Percentiles rank a stretch among this genome's conserved stretches.
Evolutionary conservation across 2,888 invertebrate species (phyloP).

Genomic region (Ophion slaviceki): DNA sequence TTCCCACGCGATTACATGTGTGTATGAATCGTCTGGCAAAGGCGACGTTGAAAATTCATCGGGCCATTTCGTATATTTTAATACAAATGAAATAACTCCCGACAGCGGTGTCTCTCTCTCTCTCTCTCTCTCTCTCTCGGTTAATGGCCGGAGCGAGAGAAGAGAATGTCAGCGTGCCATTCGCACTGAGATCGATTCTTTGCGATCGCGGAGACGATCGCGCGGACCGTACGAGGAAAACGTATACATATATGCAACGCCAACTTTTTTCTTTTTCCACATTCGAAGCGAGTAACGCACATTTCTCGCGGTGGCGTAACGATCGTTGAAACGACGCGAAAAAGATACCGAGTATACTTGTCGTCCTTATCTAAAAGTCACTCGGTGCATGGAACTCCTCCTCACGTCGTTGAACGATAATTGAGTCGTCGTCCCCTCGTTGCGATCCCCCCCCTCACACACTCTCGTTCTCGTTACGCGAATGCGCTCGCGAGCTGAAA

Average conservation of each 20-base stretch:
- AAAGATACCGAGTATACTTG: conserved; percentile 36
- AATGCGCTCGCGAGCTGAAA: conserved; percentile 48
- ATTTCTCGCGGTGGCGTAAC: conserved; percentile 40
- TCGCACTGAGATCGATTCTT: conserved; percentile 51
- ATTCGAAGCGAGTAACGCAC: conserved; percentile 41
- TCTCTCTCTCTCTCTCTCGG: background rate
- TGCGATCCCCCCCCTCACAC: conserved; percentile 1
- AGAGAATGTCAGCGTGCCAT: conserved; percentile 43
- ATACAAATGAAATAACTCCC: conserved; percentile 54
- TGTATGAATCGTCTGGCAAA: conserved; percentile 17
- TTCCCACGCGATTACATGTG: conserved; percentile 37
- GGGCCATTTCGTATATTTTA: conserved; percentile 61
- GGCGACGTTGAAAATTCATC: conserved; percentile 15
- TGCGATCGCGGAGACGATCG: background rate
- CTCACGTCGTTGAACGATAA: conserved; percentile 58
- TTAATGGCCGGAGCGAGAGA: conserved; percentile 47
- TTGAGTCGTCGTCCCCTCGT: conserved; percentile 58
- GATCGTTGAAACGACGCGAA: conserved; percentile 55
- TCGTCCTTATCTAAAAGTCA: conserved; percentile 57
- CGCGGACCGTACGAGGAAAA: background rate
- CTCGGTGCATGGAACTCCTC: conserved; percentile 30
- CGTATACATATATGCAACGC: conserved; percentile 5
- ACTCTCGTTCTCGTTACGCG: conserved; percentile 49
- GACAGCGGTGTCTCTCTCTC: background rate
- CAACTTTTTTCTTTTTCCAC: background rate